A percentile compares a stretch with the other conserved stretches of the same genome.
These are phyloP conservation scores for Papilio helenus DNA, from an alignment of 1,140 invertebrate genomes.

Conservation along the genomic window DNA sequence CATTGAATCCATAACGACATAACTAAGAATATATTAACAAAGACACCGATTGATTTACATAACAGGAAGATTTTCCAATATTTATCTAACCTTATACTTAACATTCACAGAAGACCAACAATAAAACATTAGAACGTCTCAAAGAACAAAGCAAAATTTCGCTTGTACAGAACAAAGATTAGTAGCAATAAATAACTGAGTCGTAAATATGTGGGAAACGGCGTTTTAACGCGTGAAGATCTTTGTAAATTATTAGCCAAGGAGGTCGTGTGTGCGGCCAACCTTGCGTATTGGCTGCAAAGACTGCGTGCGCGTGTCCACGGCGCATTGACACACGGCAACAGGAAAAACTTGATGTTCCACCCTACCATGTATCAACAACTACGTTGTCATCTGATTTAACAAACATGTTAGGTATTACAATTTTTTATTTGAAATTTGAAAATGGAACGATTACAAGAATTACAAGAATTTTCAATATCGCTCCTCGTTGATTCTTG, in stretches of 20 bases:
- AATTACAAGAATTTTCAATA: too few relatives aligned
- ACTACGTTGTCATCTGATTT: neutral
- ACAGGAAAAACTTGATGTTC: slow-evolving; percentile 11
- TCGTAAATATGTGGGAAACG: slow-evolving; percentile 63
- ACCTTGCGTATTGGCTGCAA: slow-evolving; percentile 69
- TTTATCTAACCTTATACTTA: slow-evolving; percentile 17
- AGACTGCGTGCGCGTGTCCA: slow-evolving; percentile 38
- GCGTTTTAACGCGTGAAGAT: slow-evolving; percentile 66
- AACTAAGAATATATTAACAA: too few relatives aligned
- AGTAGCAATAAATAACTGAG: slow-evolving; percentile 51
- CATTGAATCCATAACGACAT: too few relatives aligned
- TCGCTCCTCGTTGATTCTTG: too few relatives aligned
- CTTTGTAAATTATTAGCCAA: slow-evolving; percentile 73
- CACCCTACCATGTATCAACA: neutral
- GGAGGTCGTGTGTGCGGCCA: slow-evolving; percentile 65
- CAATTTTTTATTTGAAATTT: too few relatives aligned
- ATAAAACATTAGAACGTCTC: slow-evolving; percentile 18
- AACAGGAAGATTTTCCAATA: neutral
- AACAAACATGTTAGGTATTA: neutral
- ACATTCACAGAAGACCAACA: neutral
- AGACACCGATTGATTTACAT: neutral
- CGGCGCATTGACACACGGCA: slow-evolving; percentile 9
- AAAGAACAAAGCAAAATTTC: slow-evolving; percentile 23
- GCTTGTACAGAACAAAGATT: slow-evolving; percentile 37
- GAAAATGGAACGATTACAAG: too few relatives aligned